Conservation (phyloP, 2,888 invertebrate genomes). For the Parnassius apollo region DNA sequence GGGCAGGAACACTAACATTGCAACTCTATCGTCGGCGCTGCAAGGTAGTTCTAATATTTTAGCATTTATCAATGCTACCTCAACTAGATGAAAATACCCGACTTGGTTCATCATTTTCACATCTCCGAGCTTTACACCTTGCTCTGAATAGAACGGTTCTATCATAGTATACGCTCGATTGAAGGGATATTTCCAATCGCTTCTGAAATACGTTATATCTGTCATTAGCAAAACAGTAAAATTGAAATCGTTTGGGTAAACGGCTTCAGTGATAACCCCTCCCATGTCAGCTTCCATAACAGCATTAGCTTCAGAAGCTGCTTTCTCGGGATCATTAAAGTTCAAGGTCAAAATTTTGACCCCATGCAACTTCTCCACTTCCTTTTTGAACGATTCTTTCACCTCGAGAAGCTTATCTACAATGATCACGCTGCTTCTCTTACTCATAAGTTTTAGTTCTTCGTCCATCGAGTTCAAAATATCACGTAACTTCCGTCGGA, state of each 20-base stretch:
- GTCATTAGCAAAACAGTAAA: constrained; percentile 46
- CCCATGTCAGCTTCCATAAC: constrained; percentile 41
- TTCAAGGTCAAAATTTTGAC: constrained; percentile 46
- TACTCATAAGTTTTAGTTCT: constrained; percentile 40
- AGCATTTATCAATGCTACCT: constrained; percentile 44
- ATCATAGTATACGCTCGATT: constrained; percentile 40
- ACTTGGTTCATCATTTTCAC: constrained; percentile 60
- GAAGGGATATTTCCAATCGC: constrained; percentile 54
- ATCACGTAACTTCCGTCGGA: constrained; percentile 43
- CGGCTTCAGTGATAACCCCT: constrained; percentile 38
- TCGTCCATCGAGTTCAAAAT: constrained; percentile 44
- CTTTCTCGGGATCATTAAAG: constrained; percentile 41
- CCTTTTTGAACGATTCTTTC: constrained; percentile 43
- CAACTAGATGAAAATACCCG: constrained; percentile 47
- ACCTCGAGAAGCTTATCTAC: constrained; percentile 49
- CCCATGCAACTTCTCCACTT: constrained; percentile 43
- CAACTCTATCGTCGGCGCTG: constrained; percentile 37
- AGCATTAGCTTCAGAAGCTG: constrained; percentile 45
- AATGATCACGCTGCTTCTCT: constrained; percentile 46
- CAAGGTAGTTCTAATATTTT: constrained; percentile 55
- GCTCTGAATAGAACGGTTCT: constrained; percentile 44
- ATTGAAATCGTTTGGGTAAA: constrained; percentile 52
- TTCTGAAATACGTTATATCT: constrained; percentile 53
- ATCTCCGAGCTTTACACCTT: constrained; percentile 36
- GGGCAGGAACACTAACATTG: constrained; percentile 57